A percentile compares a stretch with the other conserved stretches of the same genome.
Evolutionary conservation across 2,888 invertebrate species (phyloP).

Genomic region (Phymatocera aterrima): DNA sequence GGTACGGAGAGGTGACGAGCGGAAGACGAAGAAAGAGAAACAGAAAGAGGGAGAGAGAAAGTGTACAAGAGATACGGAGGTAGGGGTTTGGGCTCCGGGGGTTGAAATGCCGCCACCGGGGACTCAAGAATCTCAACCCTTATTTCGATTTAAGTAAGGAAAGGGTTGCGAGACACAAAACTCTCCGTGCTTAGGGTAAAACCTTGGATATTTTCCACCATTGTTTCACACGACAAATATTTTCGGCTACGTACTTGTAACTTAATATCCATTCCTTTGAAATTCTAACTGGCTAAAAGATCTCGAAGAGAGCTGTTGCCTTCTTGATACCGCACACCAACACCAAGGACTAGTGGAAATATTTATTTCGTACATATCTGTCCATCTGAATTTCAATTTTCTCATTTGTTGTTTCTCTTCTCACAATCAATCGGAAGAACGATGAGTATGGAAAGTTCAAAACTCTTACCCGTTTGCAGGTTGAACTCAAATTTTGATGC

Average conservation of each 20-base stretch:
- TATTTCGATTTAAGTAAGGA: slow-evolving; percentile 70
- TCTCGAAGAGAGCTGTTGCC: too few species aligned
- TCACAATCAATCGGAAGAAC: background rate
- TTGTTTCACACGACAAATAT: background rate
- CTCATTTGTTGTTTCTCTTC: background rate
- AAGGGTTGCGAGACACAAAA: slow-evolving; percentile 65
- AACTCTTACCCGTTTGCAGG: background rate
- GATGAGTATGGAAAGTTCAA: background rate
- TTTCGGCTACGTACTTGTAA: background rate
- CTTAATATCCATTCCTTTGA: background rate
- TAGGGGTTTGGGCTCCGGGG: slow-evolving; percentile 53
- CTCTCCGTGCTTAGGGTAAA: slow-evolving; percentile 19
- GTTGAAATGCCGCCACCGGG: slow-evolving; percentile 51
- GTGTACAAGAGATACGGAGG: slow-evolving; percentile 49
- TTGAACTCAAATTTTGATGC: background rate
- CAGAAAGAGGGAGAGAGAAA: slow-evolving; percentile 44
- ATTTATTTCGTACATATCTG: background rate
- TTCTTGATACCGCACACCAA: too few species aligned
- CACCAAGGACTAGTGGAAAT: too few species aligned
- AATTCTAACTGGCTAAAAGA: background rate
- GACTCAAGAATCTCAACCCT: slow-evolving; percentile 69
- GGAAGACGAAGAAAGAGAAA: slow-evolving; percentile 45
- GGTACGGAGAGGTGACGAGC: slow-evolving; percentile 46
- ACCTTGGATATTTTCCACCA: slow-evolving; percentile 11
- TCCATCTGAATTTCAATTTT: background rate